Base-by-base conservation (phyloP, 2,888 invertebrate genomes). In the Embidobia sp. region DNA sequence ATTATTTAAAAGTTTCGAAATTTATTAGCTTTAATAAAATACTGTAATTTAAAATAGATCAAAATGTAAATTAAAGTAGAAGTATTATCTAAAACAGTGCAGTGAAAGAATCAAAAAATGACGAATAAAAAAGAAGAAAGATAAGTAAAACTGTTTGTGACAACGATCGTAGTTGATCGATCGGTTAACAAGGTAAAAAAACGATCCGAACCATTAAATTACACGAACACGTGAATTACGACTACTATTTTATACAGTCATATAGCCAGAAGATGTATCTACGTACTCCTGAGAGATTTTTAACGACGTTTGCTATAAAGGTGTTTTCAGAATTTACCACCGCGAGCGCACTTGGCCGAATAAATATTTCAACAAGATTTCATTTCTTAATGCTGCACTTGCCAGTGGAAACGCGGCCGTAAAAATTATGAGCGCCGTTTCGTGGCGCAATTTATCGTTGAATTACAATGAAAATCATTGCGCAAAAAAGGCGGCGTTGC, bases 361-460 rank as follows among this genome's bases (percentile, higher is more conserved):
- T 69, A 64, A 76, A 76, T 69, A 69, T 69, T 69, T 76, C 42
- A 76, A 33, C 55, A 49, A 69, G 64, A 57, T 63, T 69, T 69
- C 64, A 64, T 76, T 69, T 37, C 64, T 64, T 64, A 69, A 69
- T 63, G 64, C 57, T 55, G 42, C 37, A 31, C 57, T 49, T 35
- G 31, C 49, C 42, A 4, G 37, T 31, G 48, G 42, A 72, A 73
- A 44, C 33, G 35, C 35, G 18, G 10, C 44, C 57, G 16, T 57
- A 64, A 73, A 73, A 64, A 73, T 64, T 55, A 57, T 64, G 49
- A 44, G 42, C 46, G 33, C 35, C 29, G 49, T 42, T 55, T 42
- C 40, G 11, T 3, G 18, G 26, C 15, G 6, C 16, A 46, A 63
- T 63, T 46, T 46, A 61, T 61, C 13, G 35, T 37, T 10, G 31